Base-by-base conservation (phyloP, 2,888 invertebrate genomes). In the Tetropium fuscum region DNA sequence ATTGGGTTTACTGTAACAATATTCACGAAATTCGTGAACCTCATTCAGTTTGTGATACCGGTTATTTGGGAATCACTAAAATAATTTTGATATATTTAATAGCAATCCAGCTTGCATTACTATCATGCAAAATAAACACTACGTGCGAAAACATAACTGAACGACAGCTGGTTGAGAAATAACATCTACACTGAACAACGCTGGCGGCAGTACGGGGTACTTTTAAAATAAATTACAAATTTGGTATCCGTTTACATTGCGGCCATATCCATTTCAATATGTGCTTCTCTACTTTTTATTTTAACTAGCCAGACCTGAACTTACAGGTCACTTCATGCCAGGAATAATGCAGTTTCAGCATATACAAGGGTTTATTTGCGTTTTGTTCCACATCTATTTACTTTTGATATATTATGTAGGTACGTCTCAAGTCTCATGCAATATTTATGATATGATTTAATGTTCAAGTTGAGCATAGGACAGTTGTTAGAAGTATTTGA, bases 101-200 rank as follows among this genome's bases (percentile, higher is more conserved):
- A 58, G 55, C 60, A 56, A 30, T 51, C 59, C 55, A 49, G 57
- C 41, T 55, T 48, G 43, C 55, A 57, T 58, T 64, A 59, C 68
- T 69, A 72, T 70, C 69, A 71, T 71, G 72, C 69, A 76, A 74
- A 72, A 76, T 74, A 72, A 77, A 78, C 78, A 76, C 61, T 70
- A 76, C 78, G 76, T 78, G 78, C 68, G 78, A 78, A 77, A 77
- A 67, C 74, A 75, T 66, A 76, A 75, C 75, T 59, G 69, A 68
- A 65, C 71, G 69, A 70, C 76, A 75, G 73, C 72, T 76, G 75
- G 68, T 69, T 57, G 64, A 65, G 71, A 65, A 71, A 75, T 71
- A 73, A 72, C 70, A 75, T 72, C 70, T 58, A 60, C 66, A 63
- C 65, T 49, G 58, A 66, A 63, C 54, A 27, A 45, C 13, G 62